These are phyloP conservation scores for Linyphia triangularis DNA, from an alignment of 2,888 invertebrate species.

Conservation along the genomic window DNA sequence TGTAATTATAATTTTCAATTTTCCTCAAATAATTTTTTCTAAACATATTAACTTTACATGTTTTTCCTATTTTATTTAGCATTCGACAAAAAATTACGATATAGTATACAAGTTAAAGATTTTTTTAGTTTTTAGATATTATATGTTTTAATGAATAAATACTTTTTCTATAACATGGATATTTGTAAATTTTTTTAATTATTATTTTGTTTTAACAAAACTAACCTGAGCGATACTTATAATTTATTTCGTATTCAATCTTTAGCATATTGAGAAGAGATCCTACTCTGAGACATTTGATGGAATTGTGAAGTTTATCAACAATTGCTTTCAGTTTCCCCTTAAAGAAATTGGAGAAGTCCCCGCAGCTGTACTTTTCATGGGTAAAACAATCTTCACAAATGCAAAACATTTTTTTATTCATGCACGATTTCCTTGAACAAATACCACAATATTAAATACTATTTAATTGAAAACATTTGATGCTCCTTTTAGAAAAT, in stretches of 20 bases:
- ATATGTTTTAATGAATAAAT: no score
- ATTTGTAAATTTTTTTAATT: no score
- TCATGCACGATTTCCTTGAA: not conserved
- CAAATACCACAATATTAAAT: not conserved
- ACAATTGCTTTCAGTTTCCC: slow-evolving; percentile 25
- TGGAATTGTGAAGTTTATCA: slow-evolving; percentile 46
- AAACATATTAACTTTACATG: no score
- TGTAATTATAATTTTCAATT: no score
- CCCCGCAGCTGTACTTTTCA: slow-evolving; percentile 59
- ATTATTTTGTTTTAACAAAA: no score
- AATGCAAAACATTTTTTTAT: not conserved
- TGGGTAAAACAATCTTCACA: slow-evolving; percentile 34
- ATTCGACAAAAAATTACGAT: no score
- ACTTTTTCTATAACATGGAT: no score
- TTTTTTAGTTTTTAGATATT: no score
- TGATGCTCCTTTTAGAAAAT: not conserved
- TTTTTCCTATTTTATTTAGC: no score
- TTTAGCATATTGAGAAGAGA: slow-evolving; percentile 50
- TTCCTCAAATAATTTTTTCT: no score
- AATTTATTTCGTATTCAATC: not conserved
- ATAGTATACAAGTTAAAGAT: no score
- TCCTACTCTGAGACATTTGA: slow-evolving; percentile 36
- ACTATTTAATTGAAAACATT: not conserved
- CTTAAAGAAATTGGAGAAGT: slow-evolving; percentile 14
- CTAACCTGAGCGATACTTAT: no score